These are phyloP conservation scores for Columba livia DNA, from an alignment of 2,113 vertebrate genomes.

Conservation along the genomic window DNA sequence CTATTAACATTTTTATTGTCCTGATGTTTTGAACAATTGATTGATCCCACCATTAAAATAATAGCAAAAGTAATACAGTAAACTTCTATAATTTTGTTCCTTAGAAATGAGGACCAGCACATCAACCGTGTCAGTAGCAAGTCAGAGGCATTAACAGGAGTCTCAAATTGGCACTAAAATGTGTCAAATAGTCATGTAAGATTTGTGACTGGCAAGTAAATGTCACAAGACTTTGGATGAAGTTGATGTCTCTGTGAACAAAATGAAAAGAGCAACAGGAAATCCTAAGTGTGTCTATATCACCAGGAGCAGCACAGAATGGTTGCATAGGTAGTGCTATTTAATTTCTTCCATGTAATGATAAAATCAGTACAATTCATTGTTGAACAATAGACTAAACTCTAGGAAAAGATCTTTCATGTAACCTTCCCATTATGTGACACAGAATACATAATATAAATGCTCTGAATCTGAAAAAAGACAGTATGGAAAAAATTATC, in stretches of 20 bases:
- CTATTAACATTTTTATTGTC: neutral
- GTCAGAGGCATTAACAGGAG: neutral
- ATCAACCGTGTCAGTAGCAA: neutral
- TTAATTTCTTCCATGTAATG: neutral
- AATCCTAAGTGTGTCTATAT: neutral
- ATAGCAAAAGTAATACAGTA: neutral
- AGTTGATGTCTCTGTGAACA: neutral
- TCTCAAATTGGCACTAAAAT: neutral
- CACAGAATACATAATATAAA: neutral
- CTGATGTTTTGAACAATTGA: neutral
- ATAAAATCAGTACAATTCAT: neutral
- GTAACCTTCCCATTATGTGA: neutral
- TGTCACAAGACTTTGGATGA: neutral
- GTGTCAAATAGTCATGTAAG: neutral
- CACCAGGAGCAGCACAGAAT: neutral
- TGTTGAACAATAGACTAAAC: neutral
- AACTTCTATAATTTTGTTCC: neutral
- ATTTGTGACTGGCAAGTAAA: neutral
- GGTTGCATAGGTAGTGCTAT: neutral
- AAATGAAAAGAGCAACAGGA: neutral
- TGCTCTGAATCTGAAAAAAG: neutral
- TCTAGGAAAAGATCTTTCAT: neutral
- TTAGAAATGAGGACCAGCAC: neutral
- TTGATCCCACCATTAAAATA: neutral
- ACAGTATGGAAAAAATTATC: neutral